phyloP scores from a whole-genome alignment of 1,140 invertebrate genomes.

The Diachasma alloeum region DNA sequence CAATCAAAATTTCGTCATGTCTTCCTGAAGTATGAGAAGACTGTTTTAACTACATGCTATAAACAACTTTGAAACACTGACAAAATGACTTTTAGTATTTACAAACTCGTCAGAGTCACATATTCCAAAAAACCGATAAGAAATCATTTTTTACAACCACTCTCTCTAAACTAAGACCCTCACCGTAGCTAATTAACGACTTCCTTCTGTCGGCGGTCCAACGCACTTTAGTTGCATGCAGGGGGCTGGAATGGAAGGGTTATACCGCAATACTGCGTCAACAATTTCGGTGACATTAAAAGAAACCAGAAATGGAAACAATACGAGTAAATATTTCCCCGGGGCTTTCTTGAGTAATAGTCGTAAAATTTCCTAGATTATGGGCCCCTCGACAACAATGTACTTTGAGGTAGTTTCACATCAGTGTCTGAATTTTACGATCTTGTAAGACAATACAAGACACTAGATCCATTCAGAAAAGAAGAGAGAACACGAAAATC shows the following conservation, averaged over 20 bases:
- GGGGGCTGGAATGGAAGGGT: background rate
- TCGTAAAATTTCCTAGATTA: background rate
- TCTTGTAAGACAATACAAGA: conserved; percentile 24
- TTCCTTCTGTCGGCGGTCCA: conserved; percentile 6
- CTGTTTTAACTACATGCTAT: background rate
- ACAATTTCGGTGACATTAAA: background rate
- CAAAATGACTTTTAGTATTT: background rate
- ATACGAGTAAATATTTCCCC: background rate
- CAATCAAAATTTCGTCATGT: background rate
- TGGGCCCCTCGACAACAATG: background rate
- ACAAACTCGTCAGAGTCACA: background rate
- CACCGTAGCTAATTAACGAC: conserved; percentile 15
- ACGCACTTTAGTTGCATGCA: background rate
- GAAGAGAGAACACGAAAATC: background rate
- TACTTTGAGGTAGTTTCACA: conserved; percentile 17
- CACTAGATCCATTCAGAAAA: background rate
- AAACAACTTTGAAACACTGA: background rate
- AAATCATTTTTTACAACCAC: background rate
- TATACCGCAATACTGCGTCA: background rate
- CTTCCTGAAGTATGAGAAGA: background rate
- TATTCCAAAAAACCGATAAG: background rate
- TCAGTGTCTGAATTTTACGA: conserved; percentile 26
- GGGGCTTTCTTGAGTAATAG: background rate
- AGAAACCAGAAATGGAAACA: background rate
- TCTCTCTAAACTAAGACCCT: background rate